Base-by-base conservation (phyloP, 2,888 invertebrate species). In the Globia sparganii region DNA sequence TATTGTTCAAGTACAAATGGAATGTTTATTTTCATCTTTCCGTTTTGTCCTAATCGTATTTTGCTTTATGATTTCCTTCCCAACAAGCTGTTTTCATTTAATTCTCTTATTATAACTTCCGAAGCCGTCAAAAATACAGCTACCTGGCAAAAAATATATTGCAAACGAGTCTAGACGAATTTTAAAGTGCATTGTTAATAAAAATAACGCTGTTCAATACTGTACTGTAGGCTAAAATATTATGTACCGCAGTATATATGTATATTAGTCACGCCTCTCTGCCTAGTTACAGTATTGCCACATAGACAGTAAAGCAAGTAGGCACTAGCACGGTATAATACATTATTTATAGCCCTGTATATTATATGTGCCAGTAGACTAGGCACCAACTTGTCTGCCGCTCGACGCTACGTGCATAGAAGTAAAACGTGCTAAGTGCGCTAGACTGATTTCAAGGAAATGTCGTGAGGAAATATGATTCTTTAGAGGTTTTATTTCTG, bases 351-450 rank as follows among this genome's bases (percentile, higher is more conserved):
- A 59, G 28, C 58, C 15, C 28, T 6, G 28, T 15, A 13, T 3
- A 9, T 0, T 9, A 9, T 4, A 31, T 25, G 34, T 5, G 34
- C 34, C 61, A 4, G 34, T 9, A 25, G 21, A 5, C n/a, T 18
- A 37, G 78, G 82, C 11, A 40, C 40, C 40, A 40, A 4, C 0
- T 1, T 49, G 79, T 79, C 79, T 79, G 77, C 37, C 82, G 46
- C 0, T 0, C 82, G 66, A 49, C 56, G 46, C 43, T 18, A n/a
- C 21, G 15, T 13, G 53, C 46, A 25, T 8, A 65, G 2, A 59
- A 31, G 65, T 37, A 40, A 28, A 79, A 71, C 83, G 78, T 65
- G 46, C 49, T 28, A 83, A 31, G 58, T 77, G 83, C 59, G 49
- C n/a, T 58, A 62, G 3, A 43, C 49, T 53, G 13, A 56, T 43